These are phyloP conservation scores for Gallinago jamesoni DNA, from an alignment of 2,113 vertebrate genomes.

Conservation along the genomic window DNA sequence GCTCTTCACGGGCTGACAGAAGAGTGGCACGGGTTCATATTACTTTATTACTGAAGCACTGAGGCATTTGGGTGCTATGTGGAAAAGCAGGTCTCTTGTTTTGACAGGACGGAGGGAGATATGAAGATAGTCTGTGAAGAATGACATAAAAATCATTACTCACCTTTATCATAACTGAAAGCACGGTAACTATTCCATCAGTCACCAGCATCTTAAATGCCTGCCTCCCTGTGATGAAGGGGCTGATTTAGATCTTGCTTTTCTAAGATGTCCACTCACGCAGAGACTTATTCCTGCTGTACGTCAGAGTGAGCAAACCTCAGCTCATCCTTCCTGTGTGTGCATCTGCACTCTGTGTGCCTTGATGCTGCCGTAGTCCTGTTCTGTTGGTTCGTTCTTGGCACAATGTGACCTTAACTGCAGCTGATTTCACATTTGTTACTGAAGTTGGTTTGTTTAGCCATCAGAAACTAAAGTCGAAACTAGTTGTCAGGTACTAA, in stretches of 20 bases:
- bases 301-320: background rate
- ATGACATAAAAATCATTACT: constrained; percentile 30
- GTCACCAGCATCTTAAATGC: background rate
- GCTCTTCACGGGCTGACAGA: background rate
- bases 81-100: background rate
- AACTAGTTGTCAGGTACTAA: background rate
- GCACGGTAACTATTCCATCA: background rate
- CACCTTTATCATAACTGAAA: constrained; percentile 9
- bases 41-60: background rate
- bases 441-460: background rate
- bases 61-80: background rate
- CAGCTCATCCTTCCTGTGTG: background rate
- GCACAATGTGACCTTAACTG: background rate
- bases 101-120: background rate
- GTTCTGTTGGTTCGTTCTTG: background rate
- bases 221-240: background rate
- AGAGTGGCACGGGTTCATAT: background rate
- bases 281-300: background rate
- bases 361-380: background rate
- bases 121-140: background rate
- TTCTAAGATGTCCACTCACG: background rate
- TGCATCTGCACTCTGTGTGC: too few species aligned
- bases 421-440: background rate
- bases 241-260: background rate
- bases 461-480: background rate